Evolutionary conservation across 2,797 vertebrate genomes (phyloP), one percentile per base, ranked within the genome.

Genomic region (Microchirus variegatus): DNA sequence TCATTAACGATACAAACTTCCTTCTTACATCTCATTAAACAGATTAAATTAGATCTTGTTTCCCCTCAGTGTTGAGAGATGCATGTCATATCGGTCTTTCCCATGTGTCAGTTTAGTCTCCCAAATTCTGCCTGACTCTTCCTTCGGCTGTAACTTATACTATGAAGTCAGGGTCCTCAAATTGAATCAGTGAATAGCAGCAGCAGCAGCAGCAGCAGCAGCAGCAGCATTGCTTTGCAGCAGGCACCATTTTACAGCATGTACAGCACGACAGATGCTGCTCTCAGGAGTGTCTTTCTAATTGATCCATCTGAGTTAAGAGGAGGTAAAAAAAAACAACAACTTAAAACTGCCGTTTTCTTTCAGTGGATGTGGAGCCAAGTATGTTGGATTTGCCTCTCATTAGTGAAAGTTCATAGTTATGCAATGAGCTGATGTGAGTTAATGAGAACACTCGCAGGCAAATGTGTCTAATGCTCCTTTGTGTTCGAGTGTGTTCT

Each of bases 321-420:
- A 38, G 60, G 64, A 80, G 80, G 76, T 72, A 79, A 74, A 17
- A 72, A 48, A 53, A 78, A 53, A n/a, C n/a, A n/a, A n/a, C n/a
- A n/a, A n/a, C n/a, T n/a, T 42, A 60, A 82, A 77, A 31, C 74
- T 80, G 81, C 84, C 78, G 64, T 13, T 44, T 52, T 77, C 53
- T 0, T 49, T 81, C 64, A 68, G 77, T 16, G 9, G 49, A 65
- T 67, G 63, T 55, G 63, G 59, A 83, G 49, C 67, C 12, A 31
- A 75, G 43, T 2, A 18, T 12, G 67, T 49, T 70, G 16, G 63
- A 65, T 78, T 72, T 62, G 68, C 77, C 75, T 60, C 61, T 81
- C 77, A 68, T 80, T 68, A 73, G 73, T 79, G 37, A 77, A 73
- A 56, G 65, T 74, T 72, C 41, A 64, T 31, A 42, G 73, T 84